Evolutionary conservation across 2,113 vertebrate genomes (phyloP).

Genomic region (Lagenorhynchus albirostris): DNA sequence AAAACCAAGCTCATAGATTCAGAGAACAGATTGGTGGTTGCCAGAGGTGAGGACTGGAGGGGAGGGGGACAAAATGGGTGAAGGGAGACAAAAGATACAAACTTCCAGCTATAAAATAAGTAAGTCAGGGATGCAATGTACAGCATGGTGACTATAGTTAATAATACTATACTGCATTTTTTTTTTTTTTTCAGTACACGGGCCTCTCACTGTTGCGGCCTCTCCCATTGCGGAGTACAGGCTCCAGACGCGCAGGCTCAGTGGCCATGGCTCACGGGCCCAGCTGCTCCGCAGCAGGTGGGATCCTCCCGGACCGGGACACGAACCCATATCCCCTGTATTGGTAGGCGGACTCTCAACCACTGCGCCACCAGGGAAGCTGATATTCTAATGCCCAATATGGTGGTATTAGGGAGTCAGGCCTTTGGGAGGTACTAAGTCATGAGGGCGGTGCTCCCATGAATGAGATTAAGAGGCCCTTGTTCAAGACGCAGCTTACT

Average conservation of each 20-base stretch:
- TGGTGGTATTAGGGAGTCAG: not conserved
- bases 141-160: not conserved
- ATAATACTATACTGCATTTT: not conserved
- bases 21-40: not conserved
- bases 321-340: too few species aligned
- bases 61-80: not conserved
- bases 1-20: not conserved
- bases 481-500: not conserved
- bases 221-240: accelerated
- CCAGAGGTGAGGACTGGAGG: not conserved
- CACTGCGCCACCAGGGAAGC: too few species aligned
- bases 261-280: too few species aligned
- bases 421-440: not conserved
- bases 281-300: too few species aligned
- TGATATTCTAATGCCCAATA: not conserved
- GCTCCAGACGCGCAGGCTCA: too few species aligned
- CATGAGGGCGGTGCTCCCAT: not conserved
- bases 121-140: not conserved
- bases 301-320: too few species aligned
- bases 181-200: too few species aligned
- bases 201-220: too few species aligned
- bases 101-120: not conserved
- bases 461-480: not conserved
- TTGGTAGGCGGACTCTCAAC: accelerated
- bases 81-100: not conserved